A percentile compares a stretch with the other conserved stretches of the same genome.
Conservation (phyloP, 1,140 invertebrate genomes). For the Pogonomyrmex californicus region DNA sequence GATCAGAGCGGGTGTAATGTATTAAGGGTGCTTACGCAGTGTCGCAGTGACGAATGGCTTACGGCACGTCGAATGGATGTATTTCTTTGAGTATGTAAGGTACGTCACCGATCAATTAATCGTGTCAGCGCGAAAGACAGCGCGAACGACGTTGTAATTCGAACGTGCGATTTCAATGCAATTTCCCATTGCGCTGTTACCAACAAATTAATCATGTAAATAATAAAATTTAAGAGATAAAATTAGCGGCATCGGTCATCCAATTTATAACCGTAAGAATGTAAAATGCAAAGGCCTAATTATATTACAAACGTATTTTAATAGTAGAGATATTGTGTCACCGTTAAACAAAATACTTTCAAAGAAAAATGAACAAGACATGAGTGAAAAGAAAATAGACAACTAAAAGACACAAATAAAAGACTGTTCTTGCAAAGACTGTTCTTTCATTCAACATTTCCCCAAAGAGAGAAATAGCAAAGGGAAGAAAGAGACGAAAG, state of each 20-base stretch:
- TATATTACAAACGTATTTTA: not conserved
- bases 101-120: constrained; percentile 23
- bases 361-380: constrained; percentile 20
- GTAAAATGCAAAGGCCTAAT: not conserved
- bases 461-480: constrained; percentile 7
- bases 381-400: not conserved
- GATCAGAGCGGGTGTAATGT: constrained; percentile 38
- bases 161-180: not conserved
- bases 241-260: not conserved
- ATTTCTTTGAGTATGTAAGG: not conserved
- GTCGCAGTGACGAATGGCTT: constrained; percentile 50
- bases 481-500: constrained; percentile 32
- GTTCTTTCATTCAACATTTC: not conserved
- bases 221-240: not conserved
- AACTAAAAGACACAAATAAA: not conserved
- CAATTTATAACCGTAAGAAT: not conserved
- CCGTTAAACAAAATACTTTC: not conserved
- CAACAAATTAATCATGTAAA: not conserved
- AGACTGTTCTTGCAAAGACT: constrained; percentile 18
- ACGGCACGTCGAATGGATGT: not conserved
- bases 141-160: not conserved
- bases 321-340: not conserved
- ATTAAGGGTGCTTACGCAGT: constrained; percentile 44
- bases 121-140: not conserved
- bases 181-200: not conserved